phyloP scores from a whole-genome alignment of 2,113 vertebrate genomes.

The Pelodiscus sinensis region DNA sequence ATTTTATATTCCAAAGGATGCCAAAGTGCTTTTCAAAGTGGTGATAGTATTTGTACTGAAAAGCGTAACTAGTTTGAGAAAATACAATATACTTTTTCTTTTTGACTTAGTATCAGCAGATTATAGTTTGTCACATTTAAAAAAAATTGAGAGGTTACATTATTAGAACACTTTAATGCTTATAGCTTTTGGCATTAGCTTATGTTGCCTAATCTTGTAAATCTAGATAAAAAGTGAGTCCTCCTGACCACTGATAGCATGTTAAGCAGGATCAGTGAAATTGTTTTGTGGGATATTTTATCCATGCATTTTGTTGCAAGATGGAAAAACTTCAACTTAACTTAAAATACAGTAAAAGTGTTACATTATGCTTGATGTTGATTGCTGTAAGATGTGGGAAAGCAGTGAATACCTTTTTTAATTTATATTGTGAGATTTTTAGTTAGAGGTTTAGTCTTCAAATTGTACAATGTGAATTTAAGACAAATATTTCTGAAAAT shows the following conservation, averaged over 20 bases:
- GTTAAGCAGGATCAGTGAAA: slow-evolving; percentile 14
- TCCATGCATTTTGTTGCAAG: not conserved
- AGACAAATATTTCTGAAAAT: not conserved
- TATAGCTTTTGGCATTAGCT: not conserved
- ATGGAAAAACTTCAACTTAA: not conserved
- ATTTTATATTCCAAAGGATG: not conserved
- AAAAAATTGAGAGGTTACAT: not conserved
- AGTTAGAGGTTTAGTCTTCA: not conserved
- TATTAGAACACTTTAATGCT: not conserved
- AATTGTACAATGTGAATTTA: not conserved
- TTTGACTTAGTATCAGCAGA: not conserved
- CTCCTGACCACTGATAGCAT: not conserved
- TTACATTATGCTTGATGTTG: not conserved
- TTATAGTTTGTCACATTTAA: not conserved
- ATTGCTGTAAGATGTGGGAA: not conserved
- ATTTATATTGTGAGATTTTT: slow-evolving; percentile 37
- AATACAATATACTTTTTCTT: not conserved
- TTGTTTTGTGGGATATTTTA: not conserved
- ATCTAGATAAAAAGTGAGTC: not conserved
- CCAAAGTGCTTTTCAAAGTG: not conserved
- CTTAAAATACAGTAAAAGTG: not conserved
- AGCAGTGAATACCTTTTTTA: slow-evolving; percentile 6
- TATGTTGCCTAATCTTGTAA: not conserved
- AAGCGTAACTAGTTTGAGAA: not conserved
- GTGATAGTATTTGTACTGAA: not conserved